Evolutionary conservation across 2,797 vertebrate genomes (phyloP), one percentile per base, ranked within the genome.

Genomic region (Streptopelia turtur): DNA sequence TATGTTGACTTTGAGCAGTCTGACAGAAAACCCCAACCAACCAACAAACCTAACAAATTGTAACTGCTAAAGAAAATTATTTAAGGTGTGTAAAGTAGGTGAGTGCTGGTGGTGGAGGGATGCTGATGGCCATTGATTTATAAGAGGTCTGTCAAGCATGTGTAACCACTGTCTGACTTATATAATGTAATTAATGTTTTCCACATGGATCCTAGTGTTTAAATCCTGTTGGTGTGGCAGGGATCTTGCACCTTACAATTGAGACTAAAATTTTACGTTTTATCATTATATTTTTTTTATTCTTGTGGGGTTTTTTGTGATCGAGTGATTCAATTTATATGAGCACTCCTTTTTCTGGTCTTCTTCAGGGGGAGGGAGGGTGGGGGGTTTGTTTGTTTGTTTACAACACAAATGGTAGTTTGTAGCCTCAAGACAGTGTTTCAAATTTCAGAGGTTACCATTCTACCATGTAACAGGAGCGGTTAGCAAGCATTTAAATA

Each of bases 401-500:
- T 97, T 96, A 84, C 77, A 86, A 82, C 94, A 61, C 71, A 83
- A 72, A 52, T 72, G 39, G 47, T 60, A 85, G 69, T 76, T 86
- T 83, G 76, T 91, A 70, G 71, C 64, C 92, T 94, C 41, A 72
- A 71, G 81, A 89, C 64, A 52, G 43, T 89, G 77, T 94, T 89
- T 96, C 75, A 68, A 71, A 68, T 95, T 57, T 95, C 45, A 60
- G 78, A 37, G n/a, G 12, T 79, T 87, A 37, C 70, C 39, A 28
- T 70, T 87, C 60, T 53, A 23, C 68, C 41, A 3, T 49, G 81
- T 93, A 95, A 96, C 7, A n/a, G 60, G 87, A 95, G 87, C 93
- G 71, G 63, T 76, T 64, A 70, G 60, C 75, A 96, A 91, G 53
- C 69, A 96, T 97, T 97, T 96, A 95, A 96, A 49, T 77, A 71